These are phyloP conservation scores for Periophthalmus modestus DNA, from an alignment of 2,113 vertebrate species.

Conservation along the genomic window DNA sequence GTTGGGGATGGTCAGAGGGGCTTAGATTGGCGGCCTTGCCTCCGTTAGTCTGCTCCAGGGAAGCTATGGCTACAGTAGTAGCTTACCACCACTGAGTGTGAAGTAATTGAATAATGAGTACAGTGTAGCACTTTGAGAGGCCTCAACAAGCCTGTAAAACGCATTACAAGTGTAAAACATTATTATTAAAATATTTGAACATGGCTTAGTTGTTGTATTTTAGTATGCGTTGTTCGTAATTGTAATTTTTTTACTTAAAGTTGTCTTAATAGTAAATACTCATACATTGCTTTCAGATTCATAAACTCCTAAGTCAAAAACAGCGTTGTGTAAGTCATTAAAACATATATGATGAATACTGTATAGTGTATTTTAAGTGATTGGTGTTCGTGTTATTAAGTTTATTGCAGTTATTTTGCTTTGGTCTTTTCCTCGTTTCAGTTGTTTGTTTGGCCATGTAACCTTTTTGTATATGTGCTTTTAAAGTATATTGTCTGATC, in stretches of 20 bases:
- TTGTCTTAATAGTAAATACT: background rate
- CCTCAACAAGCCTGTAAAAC: no score
- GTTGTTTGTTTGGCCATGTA: background rate
- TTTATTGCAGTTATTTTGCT: background rate
- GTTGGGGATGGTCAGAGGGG: no score
- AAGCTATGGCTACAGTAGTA: no score
- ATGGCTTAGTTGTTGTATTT: background rate
- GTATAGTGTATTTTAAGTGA: background rate
- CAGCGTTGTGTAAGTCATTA: background rate
- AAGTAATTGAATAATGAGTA: no score
- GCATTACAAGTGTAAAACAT: no score
- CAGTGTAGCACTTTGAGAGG: no score
- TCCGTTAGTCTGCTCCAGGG: no score
- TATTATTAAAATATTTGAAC: background rate
- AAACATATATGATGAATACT: background rate
- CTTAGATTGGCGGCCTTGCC: no score
- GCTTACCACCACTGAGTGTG: no score
- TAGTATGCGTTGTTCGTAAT: background rate
- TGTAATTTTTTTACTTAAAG: background rate
- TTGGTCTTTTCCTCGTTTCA: background rate
- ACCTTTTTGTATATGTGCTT: background rate
- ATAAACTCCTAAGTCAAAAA: background rate
- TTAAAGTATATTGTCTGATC: background rate
- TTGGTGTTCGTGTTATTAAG: conserved; percentile 1
- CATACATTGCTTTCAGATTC: conserved; percentile 5